phyloP scores from a whole-genome alignment of 2,113 vertebrate genomes.

The Pachypanchax playfairii region DNA sequence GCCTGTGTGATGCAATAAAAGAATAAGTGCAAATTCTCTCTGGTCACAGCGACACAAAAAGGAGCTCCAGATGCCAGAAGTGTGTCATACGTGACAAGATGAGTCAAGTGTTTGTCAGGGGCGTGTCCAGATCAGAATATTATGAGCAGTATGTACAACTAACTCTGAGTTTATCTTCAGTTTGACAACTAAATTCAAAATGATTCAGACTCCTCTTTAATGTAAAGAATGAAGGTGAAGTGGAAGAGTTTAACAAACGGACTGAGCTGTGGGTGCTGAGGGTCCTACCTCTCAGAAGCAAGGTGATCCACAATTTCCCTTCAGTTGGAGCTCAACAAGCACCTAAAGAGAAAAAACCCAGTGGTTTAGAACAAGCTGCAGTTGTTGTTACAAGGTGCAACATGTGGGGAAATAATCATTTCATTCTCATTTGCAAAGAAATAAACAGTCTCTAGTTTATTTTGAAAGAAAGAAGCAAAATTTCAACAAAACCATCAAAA shows the following conservation, averaged over 20 bases:
- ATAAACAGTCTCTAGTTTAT: too few relatives aligned
- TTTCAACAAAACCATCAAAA: too few relatives aligned
- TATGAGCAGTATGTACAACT: neutral
- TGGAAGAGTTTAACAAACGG: too few relatives aligned
- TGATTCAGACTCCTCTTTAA: too few relatives aligned
- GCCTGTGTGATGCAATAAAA: neutral
- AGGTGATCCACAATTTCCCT: neutral
- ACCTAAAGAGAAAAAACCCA: too few relatives aligned
- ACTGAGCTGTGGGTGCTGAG: neutral
- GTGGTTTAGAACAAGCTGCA: too few relatives aligned
- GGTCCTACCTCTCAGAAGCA: neutral
- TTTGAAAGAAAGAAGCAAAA: too few relatives aligned
- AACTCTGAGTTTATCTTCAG: neutral
- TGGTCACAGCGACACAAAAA: constrained; percentile 2
- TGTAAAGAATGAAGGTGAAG: too few relatives aligned
- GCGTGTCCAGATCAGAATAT: neutral
- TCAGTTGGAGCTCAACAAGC: neutral
- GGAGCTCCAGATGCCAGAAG: neutral
- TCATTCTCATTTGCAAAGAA: too few relatives aligned
- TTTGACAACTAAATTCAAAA: neutral
- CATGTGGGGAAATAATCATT: too few relatives aligned
- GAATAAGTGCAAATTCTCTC: neutral
- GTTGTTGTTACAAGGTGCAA: too few relatives aligned
- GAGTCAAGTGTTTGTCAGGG: neutral
- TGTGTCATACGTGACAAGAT: neutral